Conservation (phyloP, 2,888 invertebrate genomes). For the Andrena bicolor region DNA sequence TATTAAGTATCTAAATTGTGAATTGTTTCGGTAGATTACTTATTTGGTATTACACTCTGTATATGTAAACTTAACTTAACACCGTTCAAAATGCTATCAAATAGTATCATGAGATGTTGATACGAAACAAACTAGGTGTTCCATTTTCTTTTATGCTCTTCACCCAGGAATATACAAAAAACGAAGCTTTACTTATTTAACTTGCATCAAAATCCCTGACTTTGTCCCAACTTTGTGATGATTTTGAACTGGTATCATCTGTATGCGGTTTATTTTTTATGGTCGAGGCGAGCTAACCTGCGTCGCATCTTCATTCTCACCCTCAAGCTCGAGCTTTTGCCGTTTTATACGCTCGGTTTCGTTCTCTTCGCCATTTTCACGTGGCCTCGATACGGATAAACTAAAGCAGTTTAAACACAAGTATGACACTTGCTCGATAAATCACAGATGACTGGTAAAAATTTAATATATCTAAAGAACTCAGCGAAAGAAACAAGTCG, state of each 20-base stretch:
- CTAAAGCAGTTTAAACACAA: conserved; percentile 69
- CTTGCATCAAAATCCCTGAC: conserved; percentile 25
- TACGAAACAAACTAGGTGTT: not conserved
- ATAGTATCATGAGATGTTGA: too few species aligned
- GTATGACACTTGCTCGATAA: not conserved
- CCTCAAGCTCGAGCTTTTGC: conserved; percentile 83
- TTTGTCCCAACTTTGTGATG: conserved; percentile 19
- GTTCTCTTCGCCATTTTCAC: conserved; percentile 82
- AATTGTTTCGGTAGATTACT: not conserved
- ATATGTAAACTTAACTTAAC: not conserved
- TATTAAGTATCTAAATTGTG: not conserved
- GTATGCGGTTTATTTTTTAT: conserved; percentile 71
- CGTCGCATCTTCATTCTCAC: conserved; percentile 83
- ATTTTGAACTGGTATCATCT: conserved; percentile 41
- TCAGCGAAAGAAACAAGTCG: not conserved
- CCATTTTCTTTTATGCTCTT: not conserved
- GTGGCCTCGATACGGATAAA: conserved; percentile 80
- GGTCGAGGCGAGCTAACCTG: conserved; percentile 83
- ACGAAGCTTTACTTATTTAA: not conserved
- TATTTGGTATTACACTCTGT: not conserved
- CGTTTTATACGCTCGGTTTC: conserved; percentile 80
- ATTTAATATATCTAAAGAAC: not conserved
- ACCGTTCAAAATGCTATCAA: too few species aligned
- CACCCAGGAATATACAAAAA: not conserved
- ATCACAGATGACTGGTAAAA: not conserved